Conservation (phyloP, 2,113 vertebrate genomes). For the Ondatra zibethicus region DNA sequence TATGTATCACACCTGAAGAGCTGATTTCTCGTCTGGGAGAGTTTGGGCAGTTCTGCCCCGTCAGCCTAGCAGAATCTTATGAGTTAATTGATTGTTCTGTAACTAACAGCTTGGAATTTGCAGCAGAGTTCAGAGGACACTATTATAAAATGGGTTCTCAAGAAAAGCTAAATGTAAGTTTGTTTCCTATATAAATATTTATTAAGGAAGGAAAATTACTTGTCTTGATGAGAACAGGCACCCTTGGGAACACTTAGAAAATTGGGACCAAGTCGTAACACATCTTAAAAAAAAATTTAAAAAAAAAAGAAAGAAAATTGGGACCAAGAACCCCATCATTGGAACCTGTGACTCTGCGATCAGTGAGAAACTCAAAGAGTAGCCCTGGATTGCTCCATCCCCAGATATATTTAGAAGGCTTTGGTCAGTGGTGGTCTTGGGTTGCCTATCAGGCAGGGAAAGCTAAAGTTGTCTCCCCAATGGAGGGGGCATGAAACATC, state of each 20-base stretch:
- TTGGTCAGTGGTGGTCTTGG: not conserved
- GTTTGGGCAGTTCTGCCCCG: conserved; percentile 94
- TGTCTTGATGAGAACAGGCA: not conserved
- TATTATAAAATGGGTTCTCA: conserved; percentile 95
- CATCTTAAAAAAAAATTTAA: too few species aligned
- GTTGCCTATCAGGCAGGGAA: not conserved
- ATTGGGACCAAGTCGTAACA: not conserved
- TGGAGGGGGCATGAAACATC: not conserved
- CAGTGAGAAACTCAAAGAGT: not conserved
- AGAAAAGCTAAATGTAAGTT: conserved; percentile 91
- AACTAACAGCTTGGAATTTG: conserved; percentile 86
- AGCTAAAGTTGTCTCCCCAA: not conserved
- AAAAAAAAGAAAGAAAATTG: too few species aligned
- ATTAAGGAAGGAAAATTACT: not conserved
- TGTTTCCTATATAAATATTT: conserved; percentile 13
- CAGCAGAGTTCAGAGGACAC: conserved; percentile 91
- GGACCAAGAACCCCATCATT: not conserved
- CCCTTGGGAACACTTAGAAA: not conserved
- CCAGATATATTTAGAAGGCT: not conserved
- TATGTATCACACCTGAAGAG: conserved; percentile 93
- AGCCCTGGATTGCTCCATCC: not conserved
- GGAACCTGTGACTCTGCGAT: not conserved
- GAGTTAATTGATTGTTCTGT: conserved; percentile 92
- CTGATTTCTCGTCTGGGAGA: conserved; percentile 90
- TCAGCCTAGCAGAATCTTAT: conserved; percentile 91